phyloP scores from a whole-genome alignment of 2,113 vertebrate species.

The Reinhardtius hippoglossoides region DNA sequence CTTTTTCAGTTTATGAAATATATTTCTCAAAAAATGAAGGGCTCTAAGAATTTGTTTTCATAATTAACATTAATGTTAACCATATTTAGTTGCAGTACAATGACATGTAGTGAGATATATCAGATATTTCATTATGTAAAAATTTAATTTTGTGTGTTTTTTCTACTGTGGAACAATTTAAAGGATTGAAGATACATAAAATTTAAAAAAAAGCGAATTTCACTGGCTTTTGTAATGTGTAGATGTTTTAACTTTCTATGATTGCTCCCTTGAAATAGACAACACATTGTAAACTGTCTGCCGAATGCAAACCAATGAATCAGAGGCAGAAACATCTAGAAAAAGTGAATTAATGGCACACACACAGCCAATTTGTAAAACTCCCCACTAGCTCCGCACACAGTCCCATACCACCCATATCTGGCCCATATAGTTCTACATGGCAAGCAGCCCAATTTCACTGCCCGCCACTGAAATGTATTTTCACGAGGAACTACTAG shows the following conservation, averaged over 20 bases:
- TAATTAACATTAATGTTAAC: no score
- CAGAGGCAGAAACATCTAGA: slow-evolving; percentile 62
- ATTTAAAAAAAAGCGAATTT: not conserved
- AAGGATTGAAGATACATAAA: not conserved
- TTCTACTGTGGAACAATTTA: not conserved
- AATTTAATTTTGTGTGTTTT: no score
- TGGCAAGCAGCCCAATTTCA: slow-evolving; percentile 63
- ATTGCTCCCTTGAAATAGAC: slow-evolving; percentile 4
- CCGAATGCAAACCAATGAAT: slow-evolving; percentile 64
- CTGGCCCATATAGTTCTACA: slow-evolving; percentile 61
- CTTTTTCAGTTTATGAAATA: no score
- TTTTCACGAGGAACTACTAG: slow-evolving; percentile 60
- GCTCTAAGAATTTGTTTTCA: no score
- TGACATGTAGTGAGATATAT: no score
- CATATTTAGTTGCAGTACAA: no score
- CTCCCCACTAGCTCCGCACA: slow-evolving; percentile 57
- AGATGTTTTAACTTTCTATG: slow-evolving; percentile 11
- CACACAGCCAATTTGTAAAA: slow-evolving; percentile 70
- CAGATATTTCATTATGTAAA: no score
- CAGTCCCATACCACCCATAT: slow-evolving; percentile 53
- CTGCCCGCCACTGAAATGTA: slow-evolving; percentile 54
- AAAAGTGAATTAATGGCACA: slow-evolving; percentile 74
- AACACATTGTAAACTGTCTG: slow-evolving; percentile 55
- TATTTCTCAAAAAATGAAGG: no score
- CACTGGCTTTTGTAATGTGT: not conserved